Conservation (phyloP, 1,140 invertebrate species). For the Lepidotrigona ventralis region DNA sequence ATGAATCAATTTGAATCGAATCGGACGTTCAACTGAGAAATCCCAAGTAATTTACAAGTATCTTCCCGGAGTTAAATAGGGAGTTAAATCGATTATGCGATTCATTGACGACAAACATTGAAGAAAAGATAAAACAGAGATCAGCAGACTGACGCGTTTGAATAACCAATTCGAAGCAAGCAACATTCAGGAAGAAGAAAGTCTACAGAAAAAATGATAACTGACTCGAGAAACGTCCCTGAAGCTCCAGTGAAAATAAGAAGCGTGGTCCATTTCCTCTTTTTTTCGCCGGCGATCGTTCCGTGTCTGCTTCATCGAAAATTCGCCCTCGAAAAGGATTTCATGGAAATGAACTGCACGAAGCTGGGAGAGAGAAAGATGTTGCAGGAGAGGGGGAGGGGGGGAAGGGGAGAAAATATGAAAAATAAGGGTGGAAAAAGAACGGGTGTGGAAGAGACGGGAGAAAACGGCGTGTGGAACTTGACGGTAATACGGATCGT, state of each 20-base stretch:
- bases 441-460: neutral
- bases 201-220: neutral
- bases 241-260: conserved; percentile 26
- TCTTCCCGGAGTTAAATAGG: neutral
- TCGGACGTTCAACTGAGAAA: neutral
- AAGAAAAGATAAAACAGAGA: neutral
- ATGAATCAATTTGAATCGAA: neutral
- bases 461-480: conserved; percentile 40
- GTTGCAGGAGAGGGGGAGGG: too few species aligned
- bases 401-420: neutral
- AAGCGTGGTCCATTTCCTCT: neutral
- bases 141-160: neutral
- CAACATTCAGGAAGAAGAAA: neutral
- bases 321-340: conserved; percentile 29
- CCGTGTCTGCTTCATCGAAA: conserved; percentile 11
- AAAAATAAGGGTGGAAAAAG: neutral
- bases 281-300: conserved; percentile 12
- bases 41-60: neutral
- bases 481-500: conserved; percentile 51
- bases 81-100: too few species aligned
- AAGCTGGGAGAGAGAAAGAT: neutral
- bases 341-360: conserved; percentile 30
- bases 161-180: neutral
- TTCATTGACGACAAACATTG: neutral
- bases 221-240: neutral